Conservation (phyloP, 30 jellyfish, hydroid and myxozoan genomes). For the Mastigias papua region DNA sequence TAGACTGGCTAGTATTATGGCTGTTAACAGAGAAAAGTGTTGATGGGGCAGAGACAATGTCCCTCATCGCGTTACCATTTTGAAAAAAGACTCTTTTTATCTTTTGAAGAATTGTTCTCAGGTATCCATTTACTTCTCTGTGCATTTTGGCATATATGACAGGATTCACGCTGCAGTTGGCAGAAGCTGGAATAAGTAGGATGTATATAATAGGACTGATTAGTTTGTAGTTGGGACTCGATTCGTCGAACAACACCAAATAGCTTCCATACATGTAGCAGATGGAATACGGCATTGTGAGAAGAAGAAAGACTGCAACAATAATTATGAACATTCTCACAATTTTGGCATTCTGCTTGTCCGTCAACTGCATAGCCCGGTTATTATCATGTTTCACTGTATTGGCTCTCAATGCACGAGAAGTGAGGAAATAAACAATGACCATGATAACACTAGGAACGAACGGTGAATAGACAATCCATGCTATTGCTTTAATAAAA, state of each 20-base stretch:
- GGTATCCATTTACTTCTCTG: neutral
- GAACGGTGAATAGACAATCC: neutral
- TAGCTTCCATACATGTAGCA: neutral
- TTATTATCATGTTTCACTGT: conserved; percentile 39
- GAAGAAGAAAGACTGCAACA: conserved; percentile 3
- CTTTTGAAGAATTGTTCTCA: neutral
- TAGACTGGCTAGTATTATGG: too few relatives aligned
- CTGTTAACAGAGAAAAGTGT: too few relatives aligned
- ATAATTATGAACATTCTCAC: conserved; percentile 35
- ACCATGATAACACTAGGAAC: conserved; percentile 11
- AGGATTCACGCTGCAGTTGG: neutral
- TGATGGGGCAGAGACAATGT: too few relatives aligned
- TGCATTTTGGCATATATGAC: neutral
- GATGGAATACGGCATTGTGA: conserved; percentile 47
- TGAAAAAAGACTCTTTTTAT: too few relatives aligned
- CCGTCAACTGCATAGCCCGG: conserved; percentile 34
- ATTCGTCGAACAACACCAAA: neutral
- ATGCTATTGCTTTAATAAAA: neutral
- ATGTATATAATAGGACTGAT: neutral
- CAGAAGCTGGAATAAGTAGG: neutral
- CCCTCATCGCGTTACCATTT: too few relatives aligned
- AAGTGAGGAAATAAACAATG: conserved; percentile 24
- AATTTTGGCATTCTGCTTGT: conserved; percentile 28
- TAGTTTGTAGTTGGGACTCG: neutral
- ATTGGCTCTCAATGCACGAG: conserved; percentile 10